Conservation (phyloP, 2,113 vertebrate species). For the Melanotaenia duboulayi region DNA sequence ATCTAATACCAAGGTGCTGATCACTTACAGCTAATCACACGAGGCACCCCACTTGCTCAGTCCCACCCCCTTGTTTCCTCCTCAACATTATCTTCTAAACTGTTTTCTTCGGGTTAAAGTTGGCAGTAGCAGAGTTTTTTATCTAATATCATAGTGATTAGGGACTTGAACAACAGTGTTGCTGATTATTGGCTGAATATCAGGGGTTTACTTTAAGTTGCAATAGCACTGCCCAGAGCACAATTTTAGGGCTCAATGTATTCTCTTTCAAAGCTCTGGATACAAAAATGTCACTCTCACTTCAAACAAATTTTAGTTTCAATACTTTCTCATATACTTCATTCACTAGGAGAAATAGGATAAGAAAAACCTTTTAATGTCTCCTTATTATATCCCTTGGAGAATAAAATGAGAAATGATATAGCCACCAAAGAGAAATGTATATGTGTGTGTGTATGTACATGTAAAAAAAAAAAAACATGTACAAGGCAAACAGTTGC, state of each 20-base stretch:
- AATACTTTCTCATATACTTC: too few species aligned
- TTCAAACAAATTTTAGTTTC: too few species aligned
- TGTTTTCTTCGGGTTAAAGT: conserved; percentile 33
- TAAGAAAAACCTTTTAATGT: too few species aligned
- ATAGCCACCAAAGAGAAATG: too few species aligned
- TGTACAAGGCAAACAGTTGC: too few species aligned
- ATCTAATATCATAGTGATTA: conserved; percentile 31
- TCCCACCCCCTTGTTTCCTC: background rate
- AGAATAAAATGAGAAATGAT: too few species aligned
- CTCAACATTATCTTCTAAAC: conserved; percentile 25
- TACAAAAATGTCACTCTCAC: too few species aligned
- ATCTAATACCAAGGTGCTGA: conserved; percentile 35
- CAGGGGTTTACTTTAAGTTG: conserved; percentile 2
- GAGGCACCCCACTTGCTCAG: conserved; percentile 13
- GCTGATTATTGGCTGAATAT: conserved; percentile 29
- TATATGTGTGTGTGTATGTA: too few species aligned
- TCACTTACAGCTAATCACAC: conserved; percentile 56
- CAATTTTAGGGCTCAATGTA: too few species aligned
- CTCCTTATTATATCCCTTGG: too few species aligned
- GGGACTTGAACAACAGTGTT: conserved; percentile 25
- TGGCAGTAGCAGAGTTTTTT: conserved; percentile 28
- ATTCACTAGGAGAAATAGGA: too few species aligned
- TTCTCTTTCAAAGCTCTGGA: conserved; percentile 2
- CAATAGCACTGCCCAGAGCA: background rate
- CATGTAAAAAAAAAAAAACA: too few species aligned